These are phyloP conservation scores for Vicugna pacos DNA, from an alignment of 2,113 vertebrate genomes.

Conservation along the genomic window DNA sequence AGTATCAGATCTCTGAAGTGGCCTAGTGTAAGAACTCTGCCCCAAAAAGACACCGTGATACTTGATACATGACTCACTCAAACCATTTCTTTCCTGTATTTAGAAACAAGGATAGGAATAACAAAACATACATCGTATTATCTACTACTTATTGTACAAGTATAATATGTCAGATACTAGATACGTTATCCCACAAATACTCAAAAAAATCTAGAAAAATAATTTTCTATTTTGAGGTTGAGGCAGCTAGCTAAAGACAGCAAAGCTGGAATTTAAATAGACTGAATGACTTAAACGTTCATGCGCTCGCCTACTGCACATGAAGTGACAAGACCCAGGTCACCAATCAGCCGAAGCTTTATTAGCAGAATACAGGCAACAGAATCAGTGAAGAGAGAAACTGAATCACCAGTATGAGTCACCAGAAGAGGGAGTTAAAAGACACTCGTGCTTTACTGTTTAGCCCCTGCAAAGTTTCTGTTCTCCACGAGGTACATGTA, in stretches of 20 bases:
- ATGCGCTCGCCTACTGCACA: not conserved
- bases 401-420: not conserved
- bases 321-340: not conserved
- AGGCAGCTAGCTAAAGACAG: conserved; percentile 37
- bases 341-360: not conserved
- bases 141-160: conserved; percentile 9
- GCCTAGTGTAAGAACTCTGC: not conserved
- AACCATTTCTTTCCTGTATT: conserved; percentile 18
- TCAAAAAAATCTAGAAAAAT: not conserved
- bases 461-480: not conserved
- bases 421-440: not conserved
- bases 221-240: conserved; percentile 51
- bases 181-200: not conserved
- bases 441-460: not conserved
- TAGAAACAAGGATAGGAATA: conserved; percentile 1
- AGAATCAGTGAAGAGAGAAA: not conserved
- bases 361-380: not conserved
- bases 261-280: not conserved
- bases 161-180: not conserved
- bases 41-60: not conserved
- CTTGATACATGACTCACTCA: not conserved
- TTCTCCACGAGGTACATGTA: not conserved
- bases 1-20: conserved; percentile 16
- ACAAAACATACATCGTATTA: not conserved
- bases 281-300: not conserved